phyloP scores from a whole-genome alignment of 2,888 invertebrate species.

The Horisme vitalbata region DNA sequence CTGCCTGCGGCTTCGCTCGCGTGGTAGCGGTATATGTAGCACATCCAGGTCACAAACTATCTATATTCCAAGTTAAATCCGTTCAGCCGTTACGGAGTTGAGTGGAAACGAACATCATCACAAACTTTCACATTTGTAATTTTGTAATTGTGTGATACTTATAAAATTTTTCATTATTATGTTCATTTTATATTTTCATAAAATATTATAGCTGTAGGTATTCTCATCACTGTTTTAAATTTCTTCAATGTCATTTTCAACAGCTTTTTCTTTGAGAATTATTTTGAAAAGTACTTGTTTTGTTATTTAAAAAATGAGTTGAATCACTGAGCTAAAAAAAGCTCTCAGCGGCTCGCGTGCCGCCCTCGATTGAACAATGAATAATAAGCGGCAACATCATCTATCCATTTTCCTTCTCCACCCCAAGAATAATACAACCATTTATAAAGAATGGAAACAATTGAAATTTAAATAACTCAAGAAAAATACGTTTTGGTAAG shows the following conservation, averaged over 20 bases:
- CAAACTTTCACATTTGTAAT: too few species aligned
- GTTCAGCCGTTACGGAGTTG: too few species aligned
- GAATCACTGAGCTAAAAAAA: conserved; percentile 68
- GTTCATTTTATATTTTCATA: too few species aligned
- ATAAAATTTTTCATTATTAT: too few species aligned
- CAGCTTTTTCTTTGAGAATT: conserved; percentile 19
- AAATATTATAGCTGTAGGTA: too few species aligned
- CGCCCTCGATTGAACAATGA: conserved; percentile 64
- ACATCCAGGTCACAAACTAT: too few species aligned
- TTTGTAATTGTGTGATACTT: too few species aligned
- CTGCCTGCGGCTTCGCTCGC: too few species aligned
- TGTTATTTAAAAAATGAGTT: conserved; percentile 76
- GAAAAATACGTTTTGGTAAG: conserved; percentile 52
- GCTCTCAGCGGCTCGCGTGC: conserved; percentile 49
- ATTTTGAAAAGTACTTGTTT: conserved; percentile 54
- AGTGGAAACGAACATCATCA: too few species aligned
- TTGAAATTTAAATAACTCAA: conserved; percentile 74
- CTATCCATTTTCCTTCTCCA: conserved; percentile 73
- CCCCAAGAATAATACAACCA: conserved; percentile 67
- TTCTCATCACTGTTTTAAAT: too few species aligned
- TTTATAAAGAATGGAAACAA: conserved; percentile 74
- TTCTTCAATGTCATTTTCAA: conserved; percentile 22
- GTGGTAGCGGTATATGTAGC: too few species aligned
- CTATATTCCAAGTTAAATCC: too few species aligned
- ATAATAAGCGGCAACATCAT: conserved; percentile 76